Conservation (phyloP, 2,113 vertebrate genomes). For the Etheostoma cragini region DNA sequence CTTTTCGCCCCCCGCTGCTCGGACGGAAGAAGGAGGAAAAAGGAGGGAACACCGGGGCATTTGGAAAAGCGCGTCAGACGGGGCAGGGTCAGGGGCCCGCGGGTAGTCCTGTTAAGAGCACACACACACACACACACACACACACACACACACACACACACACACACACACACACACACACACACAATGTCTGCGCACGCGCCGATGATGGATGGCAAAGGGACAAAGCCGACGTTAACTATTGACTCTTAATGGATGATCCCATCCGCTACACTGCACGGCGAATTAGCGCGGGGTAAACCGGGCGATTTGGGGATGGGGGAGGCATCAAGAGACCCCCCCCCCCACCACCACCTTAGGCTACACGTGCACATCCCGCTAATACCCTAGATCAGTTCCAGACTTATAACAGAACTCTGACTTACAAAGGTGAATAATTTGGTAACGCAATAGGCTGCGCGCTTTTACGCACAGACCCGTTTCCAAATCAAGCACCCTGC, state of each 20-base stretch:
- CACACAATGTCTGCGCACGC: slow-evolving; percentile 22
- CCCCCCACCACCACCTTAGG: not conserved
- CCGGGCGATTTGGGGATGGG: slow-evolving; percentile 47
- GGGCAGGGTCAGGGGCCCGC: slow-evolving; percentile 70
- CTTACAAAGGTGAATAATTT: slow-evolving; percentile 42
- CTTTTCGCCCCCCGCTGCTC: slow-evolving; percentile 60
- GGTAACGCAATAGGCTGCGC: slow-evolving; percentile 45
- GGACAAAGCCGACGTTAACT: slow-evolving; percentile 84
- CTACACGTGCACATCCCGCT: not conserved
- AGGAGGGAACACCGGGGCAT: slow-evolving; percentile 47
- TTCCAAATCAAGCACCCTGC: slow-evolving; percentile 35
- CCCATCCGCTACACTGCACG: slow-evolving; percentile 74
- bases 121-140: slow-evolving; percentile 33
- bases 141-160: slow-evolving; percentile 32
- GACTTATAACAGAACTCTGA: slow-evolving; percentile 30
- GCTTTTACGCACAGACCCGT: slow-evolving; percentile 53
- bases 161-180: slow-evolving; percentile 40
- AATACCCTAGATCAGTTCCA: slow-evolving; percentile 39
- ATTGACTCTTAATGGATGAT: slow-evolving; percentile 88
- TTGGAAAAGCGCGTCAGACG: slow-evolving; percentile 56
- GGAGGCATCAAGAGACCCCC: not conserved
- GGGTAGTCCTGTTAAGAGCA: slow-evolving; percentile 60
- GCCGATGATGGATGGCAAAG: slow-evolving; percentile 80
- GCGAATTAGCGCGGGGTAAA: slow-evolving; percentile 75
- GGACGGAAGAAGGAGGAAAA: slow-evolving; percentile 68